phyloP scores from a whole-genome alignment of 2,113 vertebrate species.

The Myotis yumanensis region DNA sequence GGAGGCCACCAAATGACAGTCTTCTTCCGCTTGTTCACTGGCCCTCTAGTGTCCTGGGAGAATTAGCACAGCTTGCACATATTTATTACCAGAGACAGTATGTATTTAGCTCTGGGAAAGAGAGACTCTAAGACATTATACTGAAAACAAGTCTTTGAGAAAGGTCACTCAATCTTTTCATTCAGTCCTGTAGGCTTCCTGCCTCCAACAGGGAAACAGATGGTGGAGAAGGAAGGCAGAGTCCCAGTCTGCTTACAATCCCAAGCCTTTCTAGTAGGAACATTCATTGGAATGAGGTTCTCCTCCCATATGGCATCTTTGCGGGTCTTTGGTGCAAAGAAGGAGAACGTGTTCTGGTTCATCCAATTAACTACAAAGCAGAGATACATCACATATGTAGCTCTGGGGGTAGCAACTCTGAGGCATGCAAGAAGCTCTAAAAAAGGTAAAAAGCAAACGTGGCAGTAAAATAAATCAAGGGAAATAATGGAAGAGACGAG shows the following conservation, averaged over 20 bases:
- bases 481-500: background rate
- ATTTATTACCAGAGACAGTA: background rate
- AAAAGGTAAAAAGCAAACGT: background rate
- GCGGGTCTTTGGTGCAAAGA: background rate
- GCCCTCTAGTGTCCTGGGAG: background rate
- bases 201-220: background rate
- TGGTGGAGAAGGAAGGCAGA: background rate
- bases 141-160: constrained; percentile 4
- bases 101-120: background rate
- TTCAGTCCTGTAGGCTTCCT: background rate
- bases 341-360: background rate
- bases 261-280: background rate
- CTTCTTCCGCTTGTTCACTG: background rate
- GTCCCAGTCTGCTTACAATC: background rate
- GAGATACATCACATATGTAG: background rate
- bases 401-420: background rate
- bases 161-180: background rate
- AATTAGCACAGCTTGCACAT: background rate
- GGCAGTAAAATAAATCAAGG: background rate
- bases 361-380: background rate
- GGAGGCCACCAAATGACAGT: background rate
- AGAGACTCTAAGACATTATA: background rate
- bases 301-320: background rate
- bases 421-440: background rate
- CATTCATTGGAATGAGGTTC: background rate